Evolutionary conservation across 2,888 invertebrate species (phyloP).

Genomic region (Volucella inflata): DNA sequence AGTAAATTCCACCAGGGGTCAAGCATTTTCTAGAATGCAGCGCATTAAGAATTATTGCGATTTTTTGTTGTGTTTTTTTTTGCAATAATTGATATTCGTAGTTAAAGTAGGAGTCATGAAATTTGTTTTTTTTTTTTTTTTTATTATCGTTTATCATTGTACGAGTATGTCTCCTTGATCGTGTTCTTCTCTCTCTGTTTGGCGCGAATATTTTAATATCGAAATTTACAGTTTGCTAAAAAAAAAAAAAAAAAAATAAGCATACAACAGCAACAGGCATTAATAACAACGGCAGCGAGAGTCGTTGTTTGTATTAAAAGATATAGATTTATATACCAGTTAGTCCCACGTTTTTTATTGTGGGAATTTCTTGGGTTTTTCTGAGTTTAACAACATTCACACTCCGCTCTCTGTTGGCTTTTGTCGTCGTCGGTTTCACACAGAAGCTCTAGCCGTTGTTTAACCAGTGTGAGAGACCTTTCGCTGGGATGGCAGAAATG

Average conservation of each 20-base stretch:
- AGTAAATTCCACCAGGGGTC: no score
- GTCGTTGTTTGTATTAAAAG: neutral
- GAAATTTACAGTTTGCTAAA: conserved; percentile 68
- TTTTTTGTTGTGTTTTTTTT: conserved; percentile 24
- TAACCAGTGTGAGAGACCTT: conserved; percentile 65
- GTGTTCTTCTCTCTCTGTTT: conserved; percentile 26
- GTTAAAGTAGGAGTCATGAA: conserved; percentile 45
- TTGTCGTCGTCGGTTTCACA: neutral
- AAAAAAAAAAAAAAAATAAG: conserved; percentile 4
- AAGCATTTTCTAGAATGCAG: conserved; percentile 59
- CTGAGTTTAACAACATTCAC: conserved; percentile 80
- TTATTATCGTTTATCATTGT: neutral
- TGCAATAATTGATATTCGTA: conserved; percentile 62
- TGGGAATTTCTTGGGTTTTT: conserved; percentile 84
- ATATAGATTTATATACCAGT: conserved; percentile 45
- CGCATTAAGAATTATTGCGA: conserved; percentile 59
- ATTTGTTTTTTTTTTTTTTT: conserved; percentile 12
- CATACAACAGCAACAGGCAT: conserved; percentile 31
- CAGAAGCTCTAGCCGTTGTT: conserved; percentile 33
- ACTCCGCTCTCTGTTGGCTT: conserved; percentile 44
- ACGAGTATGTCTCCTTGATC: neutral
- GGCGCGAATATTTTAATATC: conserved; percentile 47
- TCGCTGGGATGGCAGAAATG: conserved; percentile 43
- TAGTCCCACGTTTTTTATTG: conserved; percentile 79
- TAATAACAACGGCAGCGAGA: conserved; percentile 13